Base-by-base conservation (phyloP, 2,888 invertebrate genomes). In the Hyles lineata region DNA sequence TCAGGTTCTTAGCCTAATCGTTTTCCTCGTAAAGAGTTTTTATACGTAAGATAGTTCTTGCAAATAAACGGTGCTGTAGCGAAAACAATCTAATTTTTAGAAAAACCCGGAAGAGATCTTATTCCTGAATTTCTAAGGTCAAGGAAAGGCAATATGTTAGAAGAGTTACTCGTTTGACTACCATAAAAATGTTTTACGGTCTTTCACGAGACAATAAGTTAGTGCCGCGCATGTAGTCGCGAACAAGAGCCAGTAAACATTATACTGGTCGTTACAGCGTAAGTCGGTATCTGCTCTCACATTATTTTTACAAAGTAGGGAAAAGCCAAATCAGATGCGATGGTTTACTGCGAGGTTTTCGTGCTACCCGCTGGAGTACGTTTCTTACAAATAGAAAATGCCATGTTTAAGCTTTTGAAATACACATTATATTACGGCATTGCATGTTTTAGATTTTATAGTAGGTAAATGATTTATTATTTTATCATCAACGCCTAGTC, bases 281-380 rank as follows among this genome's bases (percentile, higher is more conserved):
- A 43, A 50, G 15, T 21, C 50, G 23, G 11, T 67, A 67, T 67
- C 67, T 67, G 4, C 23, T 43, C 23, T 43, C 21, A 67, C 67
- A 67, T 67, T 67, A 67, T 67, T 67, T 62, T 23, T 67, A 67
- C 50, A 67, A 67, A 50, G 43, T 50, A 50, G 21, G 9, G 35
- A 19, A 61, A 32, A 62, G 23, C 23, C n/a, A n/a, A n/a, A 55
- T 43, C 43, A 55, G 55, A 55, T n/a, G 55, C 55, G 55, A 55
- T n/a, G 55, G 55, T n/a, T 55, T 55, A 55, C 55, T 55, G 55
- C n/a, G 55, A 55, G n/a, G 55, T 7, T 55, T 55, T 55, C 19
- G 3, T n/a, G 55, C 55, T 55, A n/a, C 55, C n/a, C 5, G n/a
- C 55, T n/a, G n/a, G n/a, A 55, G 19, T 55, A 43, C 11, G 43